These are phyloP conservation scores for Urosaurus nigricauda DNA, from an alignment of 2,797 vertebrate species.

Conservation along the genomic window DNA sequence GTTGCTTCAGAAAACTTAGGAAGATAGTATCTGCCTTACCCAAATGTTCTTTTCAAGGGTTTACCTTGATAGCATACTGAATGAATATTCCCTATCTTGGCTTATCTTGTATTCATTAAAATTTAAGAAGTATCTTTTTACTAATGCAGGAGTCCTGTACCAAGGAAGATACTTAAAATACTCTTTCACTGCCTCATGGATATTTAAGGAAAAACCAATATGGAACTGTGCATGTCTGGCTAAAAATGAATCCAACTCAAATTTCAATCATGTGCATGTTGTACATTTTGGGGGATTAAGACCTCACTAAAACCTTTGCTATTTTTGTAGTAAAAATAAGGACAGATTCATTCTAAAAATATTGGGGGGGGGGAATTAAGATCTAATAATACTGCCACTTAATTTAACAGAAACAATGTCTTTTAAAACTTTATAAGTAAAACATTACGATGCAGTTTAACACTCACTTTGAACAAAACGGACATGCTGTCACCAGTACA, in stretches of 20 bases:
- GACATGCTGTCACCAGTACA: background rate
- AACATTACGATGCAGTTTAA: background rate
- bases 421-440: background rate
- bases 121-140: slow-evolving; percentile 13
- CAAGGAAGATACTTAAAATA: slow-evolving; percentile 10
- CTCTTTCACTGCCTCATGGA: background rate
- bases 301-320: background rate
- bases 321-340: background rate
- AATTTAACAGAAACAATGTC: background rate
- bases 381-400: background rate
- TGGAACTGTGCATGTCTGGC: background rate
- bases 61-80: background rate
- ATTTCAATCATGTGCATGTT: background rate
- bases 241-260: slow-evolving; percentile 14
- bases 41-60: background rate
- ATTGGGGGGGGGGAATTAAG: background rate
- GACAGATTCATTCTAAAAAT: slow-evolving; percentile 9
- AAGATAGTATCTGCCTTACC: background rate
- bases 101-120: background rate
- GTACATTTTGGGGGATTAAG: slow-evolving; percentile 28
- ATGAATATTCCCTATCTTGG: background rate
- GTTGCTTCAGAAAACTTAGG: background rate
- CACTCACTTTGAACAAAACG: background rate
- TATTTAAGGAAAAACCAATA: slow-evolving; percentile 17
- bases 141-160: background rate